Evolutionary conservation across 1,140 invertebrate species (phyloP).

Genomic region (Tetragnatha versicolor): DNA sequence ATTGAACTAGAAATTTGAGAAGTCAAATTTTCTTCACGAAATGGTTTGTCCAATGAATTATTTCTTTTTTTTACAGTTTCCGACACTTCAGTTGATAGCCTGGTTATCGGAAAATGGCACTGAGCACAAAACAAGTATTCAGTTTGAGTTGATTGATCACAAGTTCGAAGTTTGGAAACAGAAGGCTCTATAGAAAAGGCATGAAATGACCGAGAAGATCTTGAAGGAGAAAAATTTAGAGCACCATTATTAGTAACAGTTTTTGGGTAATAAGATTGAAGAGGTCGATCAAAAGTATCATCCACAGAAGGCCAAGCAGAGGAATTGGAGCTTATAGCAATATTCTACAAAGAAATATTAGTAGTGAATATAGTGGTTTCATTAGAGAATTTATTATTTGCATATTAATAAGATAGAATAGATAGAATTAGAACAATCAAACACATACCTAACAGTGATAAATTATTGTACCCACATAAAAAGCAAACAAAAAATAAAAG

Average conservation of each 20-base stretch:
- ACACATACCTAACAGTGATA: too few relatives aligned
- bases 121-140: conserved; percentile 32
- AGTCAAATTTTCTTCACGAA: too few relatives aligned
- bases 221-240: background rate
- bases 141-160: conserved; percentile 1
- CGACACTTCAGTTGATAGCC: too few relatives aligned
- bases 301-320: background rate
- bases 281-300: background rate
- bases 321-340: background rate
- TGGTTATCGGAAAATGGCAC: conserved; percentile 19
- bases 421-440: too few relatives aligned
- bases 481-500: too few relatives aligned
- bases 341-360: conserved; percentile 1
- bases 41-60: too few relatives aligned
- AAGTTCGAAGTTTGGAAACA: background rate
- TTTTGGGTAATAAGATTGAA: background rate
- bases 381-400: too few relatives aligned
- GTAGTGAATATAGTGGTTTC: too few relatives aligned
- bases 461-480: too few relatives aligned
- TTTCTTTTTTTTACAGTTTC: too few relatives aligned
- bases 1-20: too few relatives aligned
- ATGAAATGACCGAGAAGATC: background rate
- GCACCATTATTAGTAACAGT: background rate
- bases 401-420: too few relatives aligned
- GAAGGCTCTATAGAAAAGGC: background rate